A percentile compares a stretch with the other conserved stretches of the same genome.
These are phyloP conservation scores for Accipiter cooperii DNA, from an alignment of 2,113 vertebrate genomes.

Conservation along the genomic window DNA sequence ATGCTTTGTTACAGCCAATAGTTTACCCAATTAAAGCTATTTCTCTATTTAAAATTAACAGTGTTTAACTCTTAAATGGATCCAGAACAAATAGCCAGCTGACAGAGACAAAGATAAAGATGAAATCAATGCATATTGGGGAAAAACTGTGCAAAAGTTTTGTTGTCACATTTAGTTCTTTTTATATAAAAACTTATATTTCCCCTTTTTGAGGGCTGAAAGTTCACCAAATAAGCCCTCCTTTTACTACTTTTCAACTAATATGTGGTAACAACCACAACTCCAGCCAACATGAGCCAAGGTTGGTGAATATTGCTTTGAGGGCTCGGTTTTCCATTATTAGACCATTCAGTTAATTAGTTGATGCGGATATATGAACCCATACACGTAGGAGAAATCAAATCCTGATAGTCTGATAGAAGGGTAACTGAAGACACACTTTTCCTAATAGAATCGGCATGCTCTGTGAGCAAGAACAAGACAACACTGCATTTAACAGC, in stretches of 20 bases:
- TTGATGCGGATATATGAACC: not conserved
- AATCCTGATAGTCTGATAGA: slow-evolving; percentile 32
- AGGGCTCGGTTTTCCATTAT: not conserved
- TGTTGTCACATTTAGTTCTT: not conserved
- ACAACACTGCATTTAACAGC: not conserved
- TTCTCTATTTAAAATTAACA: not conserved
- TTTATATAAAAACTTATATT: not conserved
- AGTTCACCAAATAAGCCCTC: not conserved
- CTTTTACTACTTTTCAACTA: not conserved
- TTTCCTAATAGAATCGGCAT: not conserved
- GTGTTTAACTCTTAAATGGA: not conserved
- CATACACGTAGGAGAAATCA: not conserved
- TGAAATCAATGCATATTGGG: not conserved
- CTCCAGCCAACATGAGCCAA: not conserved
- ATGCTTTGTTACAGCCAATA: not conserved
- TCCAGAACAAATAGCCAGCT: not conserved
- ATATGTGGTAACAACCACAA: not conserved
- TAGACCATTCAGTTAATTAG: not conserved
- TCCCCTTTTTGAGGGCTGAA: not conserved
- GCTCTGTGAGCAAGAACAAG: not conserved
- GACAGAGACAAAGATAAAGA: not conserved
- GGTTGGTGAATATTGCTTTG: not conserved
- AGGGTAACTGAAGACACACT: slow-evolving; percentile 30
- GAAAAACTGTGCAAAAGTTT: not conserved
- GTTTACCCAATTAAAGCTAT: not conserved